phyloP scores from a whole-genome alignment of 2,888 invertebrate species.

The Gisinianus flammeolus region DNA sequence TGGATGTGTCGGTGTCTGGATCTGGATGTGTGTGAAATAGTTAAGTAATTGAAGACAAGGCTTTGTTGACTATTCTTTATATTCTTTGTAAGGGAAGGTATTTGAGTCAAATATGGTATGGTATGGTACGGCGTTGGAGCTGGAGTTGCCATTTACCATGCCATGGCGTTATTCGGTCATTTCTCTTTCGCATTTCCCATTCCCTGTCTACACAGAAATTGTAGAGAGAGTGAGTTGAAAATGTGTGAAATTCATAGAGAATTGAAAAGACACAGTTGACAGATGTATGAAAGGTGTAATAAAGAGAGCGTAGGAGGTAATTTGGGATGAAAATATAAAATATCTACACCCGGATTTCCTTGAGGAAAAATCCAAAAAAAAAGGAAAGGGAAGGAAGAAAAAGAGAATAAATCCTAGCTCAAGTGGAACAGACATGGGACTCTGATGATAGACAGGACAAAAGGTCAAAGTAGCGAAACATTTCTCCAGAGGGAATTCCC shows the following conservation, averaged over 20 bases:
- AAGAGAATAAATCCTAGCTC: conserved; percentile 1
- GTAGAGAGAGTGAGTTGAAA: not conserved
- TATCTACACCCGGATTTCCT: not conserved
- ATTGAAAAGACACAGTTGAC: conserved; percentile 11
- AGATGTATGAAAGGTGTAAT: conserved; percentile 19
- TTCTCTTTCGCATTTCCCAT: not conserved
- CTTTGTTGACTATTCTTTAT: not conserved
- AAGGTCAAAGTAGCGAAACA: not conserved
- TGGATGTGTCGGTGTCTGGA: not conserved
- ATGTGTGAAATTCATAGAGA: conserved; percentile 1
- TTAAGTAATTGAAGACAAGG: not conserved
- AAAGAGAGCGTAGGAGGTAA: conserved; percentile 11
- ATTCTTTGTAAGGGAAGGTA: too few species aligned
- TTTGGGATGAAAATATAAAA: not conserved
- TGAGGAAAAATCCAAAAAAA: not conserved
- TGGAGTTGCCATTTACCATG: not conserved
- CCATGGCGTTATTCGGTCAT: not conserved
- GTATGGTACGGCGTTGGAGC: not conserved
- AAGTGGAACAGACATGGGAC: not conserved
- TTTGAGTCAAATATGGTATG: not conserved
- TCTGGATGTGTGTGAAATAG: not conserved
- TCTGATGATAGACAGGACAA: not conserved
- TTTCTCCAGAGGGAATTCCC: not conserved
- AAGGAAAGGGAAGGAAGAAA: not conserved
- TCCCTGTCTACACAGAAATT: not conserved